These are phyloP conservation scores for Trachelipus rathkii DNA, from an alignment of 1,140 invertebrate genomes.

Conservation along the genomic window DNA sequence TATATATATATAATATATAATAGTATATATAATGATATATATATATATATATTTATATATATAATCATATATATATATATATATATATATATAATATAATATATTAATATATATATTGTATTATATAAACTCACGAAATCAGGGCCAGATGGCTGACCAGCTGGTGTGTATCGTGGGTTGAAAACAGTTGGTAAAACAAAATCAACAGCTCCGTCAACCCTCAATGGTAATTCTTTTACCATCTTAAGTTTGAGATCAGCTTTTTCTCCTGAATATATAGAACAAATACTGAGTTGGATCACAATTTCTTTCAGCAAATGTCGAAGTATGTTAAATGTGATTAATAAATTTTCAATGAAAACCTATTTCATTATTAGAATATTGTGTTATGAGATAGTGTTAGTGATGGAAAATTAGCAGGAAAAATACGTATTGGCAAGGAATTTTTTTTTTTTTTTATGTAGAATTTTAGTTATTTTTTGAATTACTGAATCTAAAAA, in stretches of 20 bases:
- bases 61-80: background rate
- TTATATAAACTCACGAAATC: background rate
- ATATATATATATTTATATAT: background rate
- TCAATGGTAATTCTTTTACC: constrained; percentile 31
- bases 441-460: too few species aligned
- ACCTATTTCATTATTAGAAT: background rate
- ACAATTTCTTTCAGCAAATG: background rate
- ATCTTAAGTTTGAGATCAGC: constrained; percentile 26
- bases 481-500: too few species aligned
- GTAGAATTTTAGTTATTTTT: too few species aligned
- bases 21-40: background rate
- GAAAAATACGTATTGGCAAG: too few species aligned
- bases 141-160: background rate
- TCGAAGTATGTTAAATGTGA: background rate
- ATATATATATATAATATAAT: background rate
- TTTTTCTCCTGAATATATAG: constrained; percentile 1
- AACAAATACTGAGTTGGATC: background rate
- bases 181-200: constrained; percentile 37
- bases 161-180: constrained; percentile 34
- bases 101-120: background rate
- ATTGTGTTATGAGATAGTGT: too few species aligned
- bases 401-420: too few species aligned
- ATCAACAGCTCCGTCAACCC: constrained; percentile 31
- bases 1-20: too few species aligned
- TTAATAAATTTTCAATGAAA: background rate